phyloP scores from a whole-genome alignment of 2,888 invertebrate species.

The Pollenia amentaria region DNA sequence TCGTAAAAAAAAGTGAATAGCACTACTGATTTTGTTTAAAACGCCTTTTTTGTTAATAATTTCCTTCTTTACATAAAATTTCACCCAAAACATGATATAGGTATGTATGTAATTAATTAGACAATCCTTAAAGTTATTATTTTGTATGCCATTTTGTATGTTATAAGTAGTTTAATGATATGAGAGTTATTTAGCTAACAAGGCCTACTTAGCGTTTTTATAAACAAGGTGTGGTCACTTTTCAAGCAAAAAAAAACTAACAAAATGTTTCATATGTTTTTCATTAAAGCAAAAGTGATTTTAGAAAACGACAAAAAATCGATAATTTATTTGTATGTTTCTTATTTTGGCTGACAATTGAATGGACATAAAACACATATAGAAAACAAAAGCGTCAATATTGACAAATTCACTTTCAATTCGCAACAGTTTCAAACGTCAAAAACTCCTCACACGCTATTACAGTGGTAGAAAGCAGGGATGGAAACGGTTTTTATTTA shows the following conservation, averaged over 20 bases:
- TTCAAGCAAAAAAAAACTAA: background rate
- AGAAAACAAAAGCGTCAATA: background rate
- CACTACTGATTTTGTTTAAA: background rate
- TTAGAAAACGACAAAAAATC: constrained; percentile 14
- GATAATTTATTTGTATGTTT: background rate
- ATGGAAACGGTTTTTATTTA: too few relatives aligned
- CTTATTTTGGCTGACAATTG: constrained; percentile 16
- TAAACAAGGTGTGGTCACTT: constrained; percentile 29
- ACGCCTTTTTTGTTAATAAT: constrained; percentile 5
- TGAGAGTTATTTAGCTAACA: background rate
- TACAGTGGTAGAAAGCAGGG: too few relatives aligned
- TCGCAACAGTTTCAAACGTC: background rate
- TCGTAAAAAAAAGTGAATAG: too few relatives aligned
- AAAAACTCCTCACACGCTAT: background rate
- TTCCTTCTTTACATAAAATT: constrained; percentile 14
- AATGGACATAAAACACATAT: background rate
- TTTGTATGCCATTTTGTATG: background rate
- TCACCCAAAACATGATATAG: constrained; percentile 1
- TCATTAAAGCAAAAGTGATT: constrained; percentile 10
- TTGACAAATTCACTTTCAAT: constrained; percentile 29
- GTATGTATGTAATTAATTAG: constrained; percentile 16
- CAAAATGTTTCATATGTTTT: background rate
- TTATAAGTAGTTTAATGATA: constrained; percentile 2
- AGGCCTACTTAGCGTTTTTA: constrained; percentile 3
- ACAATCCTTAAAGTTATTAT: constrained; percentile 31